Evolutionary conservation across 2,113 vertebrate species (phyloP), one percentile per base, ranked within the genome.

Genomic region (Dendrocopos noguchii): DNA sequence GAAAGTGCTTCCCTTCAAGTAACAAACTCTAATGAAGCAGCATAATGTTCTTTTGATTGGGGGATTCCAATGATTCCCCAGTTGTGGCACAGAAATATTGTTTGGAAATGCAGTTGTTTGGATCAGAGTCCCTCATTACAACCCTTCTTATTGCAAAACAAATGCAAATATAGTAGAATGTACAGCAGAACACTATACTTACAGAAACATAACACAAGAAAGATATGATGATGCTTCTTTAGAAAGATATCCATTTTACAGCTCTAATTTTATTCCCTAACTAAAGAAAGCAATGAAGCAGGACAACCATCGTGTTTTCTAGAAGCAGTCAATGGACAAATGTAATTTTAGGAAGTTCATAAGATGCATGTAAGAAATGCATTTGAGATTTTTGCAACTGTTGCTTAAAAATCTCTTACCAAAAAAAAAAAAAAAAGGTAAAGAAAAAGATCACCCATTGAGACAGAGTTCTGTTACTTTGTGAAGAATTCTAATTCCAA

Each of bases 1-100:
- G 9, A 95, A 81, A 68, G 80, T 47, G 67, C 78, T 60, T 96
- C 21, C 16, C 50, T 96, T 94, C 80, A 94, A 93, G 66, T 90
- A 60, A 93, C 84, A 95, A 94, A 93, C 90, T 95, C 87, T 93
- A 95, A 93, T 92, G 88, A 92, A 95, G 90, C 72, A 57, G 34
- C 33, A 71, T 66, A 82, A 87, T 83, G 53, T 36, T 66, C 53
- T 94, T 85, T 79, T 61, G 79, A 92, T 34, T 36, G 59, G 57
- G 42, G 28, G 12, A 84, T 94, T 89, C 85, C 77, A 93, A n/a
- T 11, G 34, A 91, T 85, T 56, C 2, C 2, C 63, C 82, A 27
- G 61, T 53, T 90, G 70, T 73, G 53, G 22, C 93, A 96, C 34
- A 93, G 29, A 96, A 96, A 82, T 92, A 52, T n/a, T 25, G 93